A percentile compares a stretch with the other conserved stretches of the same genome.
phyloP scores from a whole-genome alignment of 2,113 vertebrate genomes.

The Excalfactoria chinensis region DNA sequence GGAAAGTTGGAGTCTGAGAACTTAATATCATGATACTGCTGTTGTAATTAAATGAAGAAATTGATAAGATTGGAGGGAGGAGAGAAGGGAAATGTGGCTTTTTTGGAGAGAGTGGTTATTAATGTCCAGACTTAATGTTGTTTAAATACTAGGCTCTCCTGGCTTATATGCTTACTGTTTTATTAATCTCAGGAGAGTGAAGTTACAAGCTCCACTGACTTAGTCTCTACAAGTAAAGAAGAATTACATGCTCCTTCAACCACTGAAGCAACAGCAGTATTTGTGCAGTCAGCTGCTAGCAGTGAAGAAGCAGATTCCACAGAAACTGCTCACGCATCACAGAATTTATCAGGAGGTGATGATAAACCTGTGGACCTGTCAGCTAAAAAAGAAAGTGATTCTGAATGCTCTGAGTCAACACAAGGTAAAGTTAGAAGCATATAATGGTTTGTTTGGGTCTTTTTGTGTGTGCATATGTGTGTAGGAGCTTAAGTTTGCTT shows the following conservation, averaged over 20 bases:
- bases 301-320: conserved; percentile 60
- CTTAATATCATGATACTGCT: background rate
- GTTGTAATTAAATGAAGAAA: background rate
- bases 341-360: conserved; percentile 12
- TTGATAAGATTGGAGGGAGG: too few relatives aligned
- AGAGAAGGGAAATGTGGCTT: background rate
- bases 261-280: background rate
- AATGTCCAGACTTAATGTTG: background rate
- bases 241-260: background rate
- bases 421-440: conserved; percentile 68
- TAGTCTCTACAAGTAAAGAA: background rate
- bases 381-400: conserved; percentile 79
- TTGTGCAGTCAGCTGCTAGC: background rate
- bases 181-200: conserved; percentile 53
- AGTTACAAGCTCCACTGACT: conserved; percentile 32
- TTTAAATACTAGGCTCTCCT: background rate
- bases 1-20: background rate
- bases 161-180: background rate
- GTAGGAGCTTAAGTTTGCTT: background rate
- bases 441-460: background rate
- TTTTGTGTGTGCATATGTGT: background rate
- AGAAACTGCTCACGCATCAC: background rate
- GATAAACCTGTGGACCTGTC: conserved; percentile 90
- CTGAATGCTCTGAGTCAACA: conserved; percentile 48
- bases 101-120: background rate